A percentile compares a stretch with the other conserved stretches of the same genome.
These are phyloP conservation scores for honey bee (Apis mellifera) DNA, from an alignment of 1,140 invertebrate species.

Conservation along the genomic window DNA sequence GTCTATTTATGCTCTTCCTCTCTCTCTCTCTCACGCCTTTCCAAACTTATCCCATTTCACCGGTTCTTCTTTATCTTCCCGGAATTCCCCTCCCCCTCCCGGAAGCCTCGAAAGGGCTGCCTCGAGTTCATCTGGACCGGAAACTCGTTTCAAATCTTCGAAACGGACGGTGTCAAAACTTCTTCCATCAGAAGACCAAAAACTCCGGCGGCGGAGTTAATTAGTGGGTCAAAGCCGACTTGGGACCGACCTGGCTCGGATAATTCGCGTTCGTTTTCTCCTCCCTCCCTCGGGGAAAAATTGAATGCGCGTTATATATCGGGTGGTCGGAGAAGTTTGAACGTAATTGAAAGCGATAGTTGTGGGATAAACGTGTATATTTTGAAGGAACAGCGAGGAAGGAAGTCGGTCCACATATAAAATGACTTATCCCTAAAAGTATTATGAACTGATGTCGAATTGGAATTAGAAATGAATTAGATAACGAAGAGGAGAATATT, in stretches of 20 bases:
- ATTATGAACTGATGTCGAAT: no score
- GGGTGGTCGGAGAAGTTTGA: no score
- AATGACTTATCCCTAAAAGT: no score
- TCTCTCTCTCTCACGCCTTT: neutral
- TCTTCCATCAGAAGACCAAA: neutral
- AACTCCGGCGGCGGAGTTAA: neutral
- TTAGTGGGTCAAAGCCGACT: neutral
- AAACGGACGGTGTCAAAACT: constrained; percentile 11
- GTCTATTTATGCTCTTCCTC: neutral
- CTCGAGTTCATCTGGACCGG: neutral
- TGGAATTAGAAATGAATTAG: no score
- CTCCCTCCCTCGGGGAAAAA: neutral
- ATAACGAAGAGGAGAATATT: no score
- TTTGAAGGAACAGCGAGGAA: no score
- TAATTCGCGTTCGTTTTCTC: neutral
- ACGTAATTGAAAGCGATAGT: no score
- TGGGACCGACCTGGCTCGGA: neutral
- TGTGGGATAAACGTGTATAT: no score
- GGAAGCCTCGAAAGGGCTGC: neutral
- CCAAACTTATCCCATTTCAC: constrained; percentile 13
- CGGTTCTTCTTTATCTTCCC: neutral
- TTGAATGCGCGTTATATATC: no score
- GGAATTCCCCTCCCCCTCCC: neutral
- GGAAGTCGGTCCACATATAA: no score
- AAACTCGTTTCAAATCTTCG: constrained; percentile 18